phyloP scores from a whole-genome alignment of 2,113 vertebrate genomes.

The Pithys albifrons region DNA sequence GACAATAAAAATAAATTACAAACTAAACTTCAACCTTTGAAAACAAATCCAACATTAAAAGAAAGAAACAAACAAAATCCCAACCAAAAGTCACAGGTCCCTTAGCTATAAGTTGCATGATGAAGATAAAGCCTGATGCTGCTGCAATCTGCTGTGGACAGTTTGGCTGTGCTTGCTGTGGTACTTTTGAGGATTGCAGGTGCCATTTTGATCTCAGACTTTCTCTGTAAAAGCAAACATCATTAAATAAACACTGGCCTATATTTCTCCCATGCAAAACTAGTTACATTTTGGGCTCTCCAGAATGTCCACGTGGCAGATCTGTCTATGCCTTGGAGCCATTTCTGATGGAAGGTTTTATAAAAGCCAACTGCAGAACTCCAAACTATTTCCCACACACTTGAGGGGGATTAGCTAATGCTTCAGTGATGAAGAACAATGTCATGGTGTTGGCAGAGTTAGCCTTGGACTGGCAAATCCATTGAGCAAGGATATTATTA shows the following conservation, averaged over 20 bases:
- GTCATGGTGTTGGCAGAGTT: constrained; percentile 16
- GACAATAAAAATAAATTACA: neutral
- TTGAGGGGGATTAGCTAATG: constrained; percentile 9
- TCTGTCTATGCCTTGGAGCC: neutral
- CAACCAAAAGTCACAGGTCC: neutral
- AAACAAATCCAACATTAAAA: neutral
- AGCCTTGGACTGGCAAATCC: neutral
- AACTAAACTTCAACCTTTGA: neutral
- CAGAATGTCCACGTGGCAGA: neutral
- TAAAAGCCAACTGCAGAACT: neutral
- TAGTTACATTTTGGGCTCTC: neutral
- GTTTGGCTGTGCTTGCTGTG: neutral
- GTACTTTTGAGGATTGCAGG: neutral
- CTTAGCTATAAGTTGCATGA: neutral
- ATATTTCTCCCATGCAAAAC: neutral
- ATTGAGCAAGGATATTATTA: neutral
- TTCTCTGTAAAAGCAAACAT: neutral
- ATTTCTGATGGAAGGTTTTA: neutral
- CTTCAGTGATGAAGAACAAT: neutral
- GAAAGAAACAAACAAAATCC: neutral
- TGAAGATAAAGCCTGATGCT: neutral
- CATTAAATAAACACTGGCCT: neutral
- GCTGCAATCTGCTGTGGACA: neutral
- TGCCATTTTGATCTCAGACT: neutral
- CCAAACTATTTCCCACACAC: neutral